Evolutionary conservation across 1,140 invertebrate species (phyloP), one percentile per base, ranked within the genome.

Genomic region (Psilanteris sp.): DNA sequence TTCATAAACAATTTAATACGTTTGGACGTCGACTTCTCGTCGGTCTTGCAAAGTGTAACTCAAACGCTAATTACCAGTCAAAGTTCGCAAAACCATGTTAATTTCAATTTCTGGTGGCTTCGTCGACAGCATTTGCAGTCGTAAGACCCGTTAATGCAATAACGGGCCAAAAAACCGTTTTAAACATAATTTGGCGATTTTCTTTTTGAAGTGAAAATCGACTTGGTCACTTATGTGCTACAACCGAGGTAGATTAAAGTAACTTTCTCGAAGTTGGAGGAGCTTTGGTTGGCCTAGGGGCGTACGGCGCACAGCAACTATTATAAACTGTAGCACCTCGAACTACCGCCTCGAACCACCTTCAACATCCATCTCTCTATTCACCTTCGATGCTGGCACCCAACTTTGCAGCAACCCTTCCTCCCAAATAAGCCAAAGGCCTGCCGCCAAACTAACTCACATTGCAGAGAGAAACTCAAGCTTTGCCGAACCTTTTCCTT

Each of bases 311-410:
- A 80, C 79, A 81, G 84, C 83, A 89, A 89, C 87, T 89, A 89
- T 89, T 89, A 89, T 89, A 88, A 89, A 89, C 87, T 88, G 85
- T 87, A 88, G 86, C 86, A 88, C 87, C 86, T 88, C 86, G 86
- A 88, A 88, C 86, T 87, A 88, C 86, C 85, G 82, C 85, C 83
- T 84, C 85, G 77, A 77, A 80, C 79, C 66, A 77, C 79, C 82
- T 81, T 81, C 79, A 73, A 55, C 72, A 68, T 71, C 62, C 59
- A 66, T 66, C 74, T 57, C 64, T 59, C 74, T 80, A 77, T 80
- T 73, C 79, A 76, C 76, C 75, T 77, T 70, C 64, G 66, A 67
- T 55, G 52, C 71, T 59, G 52, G 67, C 73, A 77, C 66, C 71
- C 76, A 61, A 72, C 61, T 68, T 79, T 68, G 52, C 55, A 34